A percentile compares a stretch with the other conserved stretches of the same genome.
Conservation (phyloP, 2,888 invertebrate genomes). For the Abscondita cerata region DNA sequence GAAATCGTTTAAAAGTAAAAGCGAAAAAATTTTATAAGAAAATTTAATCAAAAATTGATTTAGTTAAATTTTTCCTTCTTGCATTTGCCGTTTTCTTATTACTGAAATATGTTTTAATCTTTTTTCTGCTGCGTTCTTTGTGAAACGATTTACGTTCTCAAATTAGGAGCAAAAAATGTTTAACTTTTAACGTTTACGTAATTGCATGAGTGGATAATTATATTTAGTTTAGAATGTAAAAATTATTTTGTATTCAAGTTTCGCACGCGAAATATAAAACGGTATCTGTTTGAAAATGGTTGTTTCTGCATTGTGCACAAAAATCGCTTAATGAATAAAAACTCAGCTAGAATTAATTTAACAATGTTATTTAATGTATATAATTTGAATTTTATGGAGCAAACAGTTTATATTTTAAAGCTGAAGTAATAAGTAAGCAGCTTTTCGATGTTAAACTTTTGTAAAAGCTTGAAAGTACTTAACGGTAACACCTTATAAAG, state of each 20-base stretch:
- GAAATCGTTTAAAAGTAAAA: neutral
- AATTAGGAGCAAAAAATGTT: too few species aligned
- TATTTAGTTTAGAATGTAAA: too few species aligned
- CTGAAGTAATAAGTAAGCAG: slow-evolving; percentile 30
- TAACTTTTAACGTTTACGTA: too few species aligned
- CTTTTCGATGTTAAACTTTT: slow-evolving; percentile 28
- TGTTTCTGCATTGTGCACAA: neutral
- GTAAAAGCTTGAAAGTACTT: slow-evolving; percentile 30
- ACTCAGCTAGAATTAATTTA: slow-evolving; percentile 23
- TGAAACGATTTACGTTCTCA: too few species aligned
- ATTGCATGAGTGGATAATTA: too few species aligned
- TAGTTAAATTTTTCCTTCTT: neutral
- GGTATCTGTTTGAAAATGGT: slow-evolving; percentile 12
- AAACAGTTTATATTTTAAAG: slow-evolving; percentile 30
- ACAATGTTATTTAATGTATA: slow-evolving; percentile 19
- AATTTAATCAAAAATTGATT: slow-evolving; percentile 3
- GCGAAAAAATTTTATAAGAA: neutral
- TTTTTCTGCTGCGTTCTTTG: too few species aligned
- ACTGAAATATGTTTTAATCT: too few species aligned
- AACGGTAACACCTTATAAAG: slow-evolving; percentile 27
- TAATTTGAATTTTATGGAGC: slow-evolving; percentile 29
- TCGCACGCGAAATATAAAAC: neutral
- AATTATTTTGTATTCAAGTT: too few species aligned
- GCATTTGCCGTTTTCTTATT: neutral
- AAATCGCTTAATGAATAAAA: slow-evolving; percentile 16